A percentile compares a stretch with the other conserved stretches of the same genome.
These are phyloP conservation scores for Amphilophus citrinellus DNA, from an alignment of 2,113 vertebrate species.

Conservation along the genomic window DNA sequence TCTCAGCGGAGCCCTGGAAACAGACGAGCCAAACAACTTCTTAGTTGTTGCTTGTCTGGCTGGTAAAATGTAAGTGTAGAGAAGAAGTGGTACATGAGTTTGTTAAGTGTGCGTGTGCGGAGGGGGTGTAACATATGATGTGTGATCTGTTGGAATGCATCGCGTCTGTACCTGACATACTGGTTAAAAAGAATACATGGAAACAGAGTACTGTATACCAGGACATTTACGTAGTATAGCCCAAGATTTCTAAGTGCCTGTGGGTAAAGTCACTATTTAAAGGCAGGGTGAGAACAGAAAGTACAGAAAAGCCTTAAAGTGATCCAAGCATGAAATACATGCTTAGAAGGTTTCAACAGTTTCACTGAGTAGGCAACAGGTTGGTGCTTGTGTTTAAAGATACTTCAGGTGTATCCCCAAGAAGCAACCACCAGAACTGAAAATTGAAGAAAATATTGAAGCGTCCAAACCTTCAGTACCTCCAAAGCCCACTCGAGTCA, in stretches of 20 bases:
- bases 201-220: conserved; percentile 1
- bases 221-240: background rate
- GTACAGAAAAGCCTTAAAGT: background rate
- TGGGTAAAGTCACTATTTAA: background rate
- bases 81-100: conserved; percentile 15
- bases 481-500: background rate
- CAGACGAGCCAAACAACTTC: conserved; percentile 47
- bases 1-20: conserved; percentile 54
- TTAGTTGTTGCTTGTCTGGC: conserved; percentile 46
- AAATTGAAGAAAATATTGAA: too few species aligned
- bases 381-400: background rate
- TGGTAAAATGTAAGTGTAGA: conserved; percentile 22
- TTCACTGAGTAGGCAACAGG: background rate
- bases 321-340: background rate
- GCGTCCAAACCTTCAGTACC: too few species aligned
- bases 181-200: conserved; percentile 22
- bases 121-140: conserved; percentile 15
- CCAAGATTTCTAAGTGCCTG: background rate
- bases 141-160: conserved; percentile 27
- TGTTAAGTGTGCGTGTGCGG: background rate
- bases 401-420: background rate
- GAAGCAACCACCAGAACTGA: background rate
- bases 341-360: background rate
- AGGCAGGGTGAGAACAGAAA: background rate
- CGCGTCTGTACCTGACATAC: conserved; percentile 13